These are phyloP conservation scores for Papilio elwesi DNA, from an alignment of 2,888 invertebrate genomes.

Conservation along the genomic window DNA sequence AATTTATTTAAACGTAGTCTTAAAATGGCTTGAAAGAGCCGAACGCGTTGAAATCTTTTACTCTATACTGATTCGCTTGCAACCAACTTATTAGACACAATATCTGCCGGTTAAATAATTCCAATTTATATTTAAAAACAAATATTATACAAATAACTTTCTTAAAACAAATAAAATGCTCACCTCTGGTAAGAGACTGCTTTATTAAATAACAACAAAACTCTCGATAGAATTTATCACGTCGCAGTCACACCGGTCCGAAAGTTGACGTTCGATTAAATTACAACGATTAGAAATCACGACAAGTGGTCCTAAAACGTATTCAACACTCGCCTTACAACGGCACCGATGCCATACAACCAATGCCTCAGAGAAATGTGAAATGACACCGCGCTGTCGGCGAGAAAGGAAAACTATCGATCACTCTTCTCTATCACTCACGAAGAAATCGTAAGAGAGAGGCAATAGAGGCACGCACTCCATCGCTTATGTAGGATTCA, in stretches of 20 bases:
- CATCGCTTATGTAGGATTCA: conserved; percentile 74
- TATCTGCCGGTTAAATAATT: background rate
- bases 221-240: conserved; percentile 45
- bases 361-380: conserved; percentile 74
- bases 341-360: conserved; percentile 74
- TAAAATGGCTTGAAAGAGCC: too few relatives aligned
- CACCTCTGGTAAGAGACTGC: conserved; percentile 58
- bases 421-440: conserved; percentile 63
- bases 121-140: conserved; percentile 11
- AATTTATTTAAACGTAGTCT: too few relatives aligned
- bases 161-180: conserved; percentile 41
- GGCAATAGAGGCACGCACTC: conserved; percentile 69
- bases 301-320: conserved; percentile 66
- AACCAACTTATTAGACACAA: background rate
- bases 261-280: conserved; percentile 63
- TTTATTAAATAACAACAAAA: conserved; percentile 45
- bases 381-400: conserved; percentile 66
- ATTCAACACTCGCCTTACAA: conserved; percentile 66
- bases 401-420: conserved; percentile 78
- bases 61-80: conserved; percentile 13
- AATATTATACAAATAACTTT: conserved; percentile 22
- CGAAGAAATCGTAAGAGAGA: conserved; percentile 59
- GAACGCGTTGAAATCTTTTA: conserved; percentile 67
- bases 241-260: conserved; percentile 56
- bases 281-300: conserved; percentile 64